Evolutionary conservation across 1,140 invertebrate genomes (phyloP).

Genomic region (Drosophila simulans): DNA sequence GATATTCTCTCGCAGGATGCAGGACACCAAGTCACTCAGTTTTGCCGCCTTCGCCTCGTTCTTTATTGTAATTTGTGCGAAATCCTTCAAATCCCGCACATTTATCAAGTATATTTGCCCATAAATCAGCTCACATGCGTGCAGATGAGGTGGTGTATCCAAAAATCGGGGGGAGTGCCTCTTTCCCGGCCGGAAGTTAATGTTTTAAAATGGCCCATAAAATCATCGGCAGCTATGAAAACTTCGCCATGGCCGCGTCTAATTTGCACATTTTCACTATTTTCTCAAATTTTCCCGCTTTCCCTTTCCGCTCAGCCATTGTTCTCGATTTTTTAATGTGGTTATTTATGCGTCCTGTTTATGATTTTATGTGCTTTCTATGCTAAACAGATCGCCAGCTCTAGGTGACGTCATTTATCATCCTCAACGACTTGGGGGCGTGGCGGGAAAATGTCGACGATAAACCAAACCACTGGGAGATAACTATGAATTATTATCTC

Average conservation of each 20-base stretch:
- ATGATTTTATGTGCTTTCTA: conserved; percentile 80
- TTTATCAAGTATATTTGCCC: conserved; percentile 70
- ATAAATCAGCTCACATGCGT: conserved; percentile 73
- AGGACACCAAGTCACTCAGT: conserved; percentile 16
- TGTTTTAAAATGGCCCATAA: conserved; percentile 69
- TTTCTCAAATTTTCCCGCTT: conserved; percentile 51
- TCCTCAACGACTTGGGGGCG: conserved; percentile 40
- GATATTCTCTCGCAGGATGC: conserved; percentile 1
- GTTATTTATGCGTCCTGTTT: conserved; percentile 72
- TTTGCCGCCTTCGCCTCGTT: background rate
- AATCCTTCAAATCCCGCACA: conserved; percentile 74
- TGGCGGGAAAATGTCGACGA: conserved; percentile 11
- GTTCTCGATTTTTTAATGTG: conserved; percentile 71
- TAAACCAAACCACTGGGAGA: conserved; percentile 15
- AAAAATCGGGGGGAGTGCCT: conserved; percentile 17
- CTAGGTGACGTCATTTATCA: conserved; percentile 79
- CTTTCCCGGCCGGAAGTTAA: conserved; percentile 39
- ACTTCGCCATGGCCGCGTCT: conserved; percentile 57
- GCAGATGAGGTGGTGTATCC: conserved; percentile 25
- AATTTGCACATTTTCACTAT: conserved; percentile 84
- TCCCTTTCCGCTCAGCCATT: conserved; percentile 25
- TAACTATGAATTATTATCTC: conserved; percentile 46
- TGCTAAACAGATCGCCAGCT: conserved; percentile 60
- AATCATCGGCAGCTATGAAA: conserved; percentile 34
- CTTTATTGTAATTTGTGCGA: conserved; percentile 76